Evolutionary conservation across 2,113 vertebrate genomes (phyloP).

Genomic region (Eurypyga helias): DNA sequence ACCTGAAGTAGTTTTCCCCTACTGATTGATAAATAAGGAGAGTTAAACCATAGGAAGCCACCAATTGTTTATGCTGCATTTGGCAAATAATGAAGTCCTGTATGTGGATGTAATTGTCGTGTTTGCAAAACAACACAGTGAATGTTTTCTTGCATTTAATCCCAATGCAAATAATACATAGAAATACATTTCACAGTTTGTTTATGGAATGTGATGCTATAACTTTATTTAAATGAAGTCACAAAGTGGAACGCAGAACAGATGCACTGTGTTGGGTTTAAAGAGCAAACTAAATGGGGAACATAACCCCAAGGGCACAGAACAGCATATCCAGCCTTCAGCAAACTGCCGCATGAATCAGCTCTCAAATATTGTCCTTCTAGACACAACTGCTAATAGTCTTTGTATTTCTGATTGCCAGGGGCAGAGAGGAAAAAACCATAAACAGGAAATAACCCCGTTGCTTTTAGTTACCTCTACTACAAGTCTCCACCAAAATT

Average conservation of each 20-base stretch:
- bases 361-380: constrained; percentile 20
- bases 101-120: background rate
- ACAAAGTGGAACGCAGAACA: background rate
- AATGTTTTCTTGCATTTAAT: constrained; percentile 22
- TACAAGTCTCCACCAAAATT: background rate
- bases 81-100: background rate
- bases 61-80: background rate
- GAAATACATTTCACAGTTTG: background rate
- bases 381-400: background rate
- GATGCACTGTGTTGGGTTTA: background rate
- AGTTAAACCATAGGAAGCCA: background rate
- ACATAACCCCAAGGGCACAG: constrained; percentile 14
- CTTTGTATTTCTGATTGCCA: background rate
- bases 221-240: background rate
- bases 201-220: background rate
- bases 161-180: background rate
- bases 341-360: background rate
- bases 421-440: background rate
- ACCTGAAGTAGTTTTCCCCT: background rate
- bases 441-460: background rate
- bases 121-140: background rate
- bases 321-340: constrained; percentile 32
- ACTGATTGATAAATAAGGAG: background rate
- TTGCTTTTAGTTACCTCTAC: background rate
- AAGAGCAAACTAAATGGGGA: constrained; percentile 24